Evolutionary conservation across 2,888 invertebrate species (phyloP), one percentile per base, ranked within the genome.

Genomic region (Eristalis tenax): DNA sequence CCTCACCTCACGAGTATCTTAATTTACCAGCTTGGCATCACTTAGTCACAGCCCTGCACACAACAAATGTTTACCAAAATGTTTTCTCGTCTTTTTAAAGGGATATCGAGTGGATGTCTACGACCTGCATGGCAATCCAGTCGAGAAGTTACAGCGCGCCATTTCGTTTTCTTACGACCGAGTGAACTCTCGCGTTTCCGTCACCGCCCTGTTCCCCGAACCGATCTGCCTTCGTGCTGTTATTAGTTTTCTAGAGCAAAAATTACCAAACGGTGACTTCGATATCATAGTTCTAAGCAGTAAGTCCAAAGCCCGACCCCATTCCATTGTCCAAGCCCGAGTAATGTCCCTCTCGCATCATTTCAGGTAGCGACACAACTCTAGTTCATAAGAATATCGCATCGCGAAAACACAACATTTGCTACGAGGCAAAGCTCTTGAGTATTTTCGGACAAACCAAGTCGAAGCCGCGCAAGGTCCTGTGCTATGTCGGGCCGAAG

Each of bases 201-300:
- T 97, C 90, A 95, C 96, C 90, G 95, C 98, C 86, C 95, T 96
- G 90, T 97, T 98, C 93, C 95, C 96, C 40, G 94, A 95, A 89
- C 96, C 97, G 88, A 97, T 97, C 69, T 96, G 97, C 91, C 97
- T 96, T 93, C 96, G 96, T 90, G 97, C 97, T 76, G 95, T 95
- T 18, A 96, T 98, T 70, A 95, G 95, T 90, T 97, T 97, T 91
- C 94, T 95, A 78, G 96, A 96, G 64, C 94, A 95, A 85, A 95
- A 96, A 91, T 93, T 98, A 90, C 97, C 97, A 90, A 97, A 98
- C 91, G 98, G 98, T 35, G 97, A 97, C 92, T 98, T 98, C 91
- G 97, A 97, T 93, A 97, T 98, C 91, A 97, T 98, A 90, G 98
- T 98, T 63, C 95, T 98, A 74, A 97, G 97, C 90, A 96, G 97